Conservation (phyloP, 2,113 vertebrate genomes). For the Peromyscus polionotus region DNA sequence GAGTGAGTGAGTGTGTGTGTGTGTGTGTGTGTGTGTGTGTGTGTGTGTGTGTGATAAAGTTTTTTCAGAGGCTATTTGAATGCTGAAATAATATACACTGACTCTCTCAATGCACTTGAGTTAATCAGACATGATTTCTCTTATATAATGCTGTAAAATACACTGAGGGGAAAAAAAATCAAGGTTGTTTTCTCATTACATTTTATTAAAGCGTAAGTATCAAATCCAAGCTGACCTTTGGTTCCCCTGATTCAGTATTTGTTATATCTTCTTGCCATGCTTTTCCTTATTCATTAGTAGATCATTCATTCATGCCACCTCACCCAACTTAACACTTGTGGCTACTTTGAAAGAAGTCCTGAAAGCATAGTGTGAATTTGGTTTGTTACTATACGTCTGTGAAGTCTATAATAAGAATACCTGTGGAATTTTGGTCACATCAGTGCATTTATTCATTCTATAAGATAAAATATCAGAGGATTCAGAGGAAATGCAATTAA, state of each 20-base stretch:
- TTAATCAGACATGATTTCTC: constrained; percentile 49
- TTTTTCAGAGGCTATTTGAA: constrained; percentile 54
- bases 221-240: constrained; percentile 39
- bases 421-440: constrained; percentile 83
- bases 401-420: constrained; percentile 83
- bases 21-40: neutral
- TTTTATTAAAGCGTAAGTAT: constrained; percentile 52
- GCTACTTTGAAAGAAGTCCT: constrained; percentile 61
- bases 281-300: constrained; percentile 72
- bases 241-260: constrained; percentile 45
- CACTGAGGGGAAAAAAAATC: neutral
- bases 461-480: constrained; percentile 85
- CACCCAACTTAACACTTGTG: constrained; percentile 74
- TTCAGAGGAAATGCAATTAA: constrained; percentile 85
- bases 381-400: constrained; percentile 79
- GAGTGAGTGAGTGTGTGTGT: neutral
- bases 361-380: constrained; percentile 63
- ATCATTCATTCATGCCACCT: constrained; percentile 64
- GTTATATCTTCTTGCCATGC: constrained; percentile 70
- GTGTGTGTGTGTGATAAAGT: neutral
- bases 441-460: constrained; percentile 74
- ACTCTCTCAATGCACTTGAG: neutral
- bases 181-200: constrained; percentile 40
- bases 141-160: constrained; percentile 44
- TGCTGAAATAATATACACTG: neutral